Percentiles rank a stretch among this genome's conserved stretches.
Evolutionary conservation across 2,113 vertebrate genomes (phyloP).

Genomic region (Syrmaticus mikado): DNA sequence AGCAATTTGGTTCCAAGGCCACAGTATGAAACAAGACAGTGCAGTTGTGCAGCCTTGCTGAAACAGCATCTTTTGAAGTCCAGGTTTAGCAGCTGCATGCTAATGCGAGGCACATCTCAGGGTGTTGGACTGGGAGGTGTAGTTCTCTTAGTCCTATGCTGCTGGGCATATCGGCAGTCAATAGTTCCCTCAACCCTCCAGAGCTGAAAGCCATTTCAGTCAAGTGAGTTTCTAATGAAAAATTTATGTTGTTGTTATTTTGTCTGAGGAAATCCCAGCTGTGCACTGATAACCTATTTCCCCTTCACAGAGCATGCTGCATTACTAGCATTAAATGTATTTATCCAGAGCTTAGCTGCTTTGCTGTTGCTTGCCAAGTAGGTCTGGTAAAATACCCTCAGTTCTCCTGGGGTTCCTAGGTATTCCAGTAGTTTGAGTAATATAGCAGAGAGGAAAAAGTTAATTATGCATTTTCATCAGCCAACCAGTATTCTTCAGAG

Average conservation of each 20-base stretch:
- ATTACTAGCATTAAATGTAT: not conserved
- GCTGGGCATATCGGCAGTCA: not conserved
- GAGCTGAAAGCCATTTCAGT: not conserved
- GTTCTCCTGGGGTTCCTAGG: not conserved
- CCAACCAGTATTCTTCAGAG: not conserved
- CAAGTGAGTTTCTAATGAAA: not conserved
- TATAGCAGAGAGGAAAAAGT: not conserved
- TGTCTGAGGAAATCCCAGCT: constrained; percentile 24
- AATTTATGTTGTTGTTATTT: not conserved
- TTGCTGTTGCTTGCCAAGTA: constrained; percentile 23
- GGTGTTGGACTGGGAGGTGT: not conserved
- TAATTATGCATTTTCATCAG: not conserved
- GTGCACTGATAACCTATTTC: constrained; percentile 20
- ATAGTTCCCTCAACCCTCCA: not conserved
- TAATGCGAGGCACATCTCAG: not conserved
- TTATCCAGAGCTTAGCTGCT: constrained; percentile 46
- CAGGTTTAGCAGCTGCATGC: not conserved
- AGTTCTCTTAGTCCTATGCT: not conserved
- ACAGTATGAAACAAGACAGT: not conserved
- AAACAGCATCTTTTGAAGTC: not conserved
- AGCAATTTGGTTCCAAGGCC: not conserved
- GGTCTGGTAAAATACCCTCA: not conserved
- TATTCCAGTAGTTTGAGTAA: not conserved
- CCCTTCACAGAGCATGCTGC: not conserved
- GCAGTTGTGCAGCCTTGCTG: not conserved